Conservation (phyloP, 1,140 invertebrate species). For the Bicyclus anynana region DNA sequence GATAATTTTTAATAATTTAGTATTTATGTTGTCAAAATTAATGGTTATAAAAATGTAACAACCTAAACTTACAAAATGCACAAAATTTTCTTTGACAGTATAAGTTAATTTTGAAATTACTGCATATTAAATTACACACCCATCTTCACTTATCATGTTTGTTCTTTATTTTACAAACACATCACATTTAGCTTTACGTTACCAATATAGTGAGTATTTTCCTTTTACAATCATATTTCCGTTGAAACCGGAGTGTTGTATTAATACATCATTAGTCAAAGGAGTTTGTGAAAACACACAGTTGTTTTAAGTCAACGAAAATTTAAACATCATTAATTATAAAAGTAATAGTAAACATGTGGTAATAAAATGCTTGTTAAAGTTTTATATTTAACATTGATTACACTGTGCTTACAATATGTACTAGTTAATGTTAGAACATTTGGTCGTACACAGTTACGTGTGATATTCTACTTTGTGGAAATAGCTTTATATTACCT, state of each 20-base stretch:
- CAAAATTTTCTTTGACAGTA: neutral
- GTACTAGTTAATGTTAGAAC: neutral
- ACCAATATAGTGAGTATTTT: constrained; percentile 8
- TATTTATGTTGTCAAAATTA: too few species aligned
- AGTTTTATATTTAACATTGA: constrained; percentile 6
- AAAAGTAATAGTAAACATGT: neutral
- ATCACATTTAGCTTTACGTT: neutral
- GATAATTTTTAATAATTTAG: too few species aligned
- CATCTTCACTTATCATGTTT: neutral
- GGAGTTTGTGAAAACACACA: neutral
- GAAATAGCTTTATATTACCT: constrained; percentile 13
- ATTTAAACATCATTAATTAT: too few species aligned
- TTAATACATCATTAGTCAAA: neutral
- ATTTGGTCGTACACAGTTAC: neutral
- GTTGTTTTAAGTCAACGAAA: neutral
- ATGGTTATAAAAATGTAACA: too few species aligned
- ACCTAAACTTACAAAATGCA: too few species aligned
- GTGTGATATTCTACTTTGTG: neutral
- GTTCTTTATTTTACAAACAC: neutral
- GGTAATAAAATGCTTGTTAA: constrained; percentile 8
- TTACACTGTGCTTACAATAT: constrained; percentile 1
- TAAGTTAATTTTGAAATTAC: neutral
- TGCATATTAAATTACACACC: neutral
- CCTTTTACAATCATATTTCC: constrained; percentile 17
- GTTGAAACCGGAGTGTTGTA: neutral